Evolutionary conservation across 2,797 vertebrate species (phyloP).

Genomic region (Spinibarbus caldwelli): DNA sequence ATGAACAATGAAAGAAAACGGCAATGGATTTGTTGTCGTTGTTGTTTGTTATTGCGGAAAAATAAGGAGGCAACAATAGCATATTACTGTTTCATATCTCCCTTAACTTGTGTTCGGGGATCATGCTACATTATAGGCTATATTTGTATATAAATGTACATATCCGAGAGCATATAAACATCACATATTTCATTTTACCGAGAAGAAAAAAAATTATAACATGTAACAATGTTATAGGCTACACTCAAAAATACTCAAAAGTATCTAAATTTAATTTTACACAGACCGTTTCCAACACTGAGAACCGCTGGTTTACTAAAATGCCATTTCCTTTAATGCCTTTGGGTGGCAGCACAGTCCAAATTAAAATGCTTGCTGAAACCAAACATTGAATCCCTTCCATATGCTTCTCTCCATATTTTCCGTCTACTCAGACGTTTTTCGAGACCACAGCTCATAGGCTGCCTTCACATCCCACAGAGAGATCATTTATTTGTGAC

Average conservation of each 20-base stretch:
- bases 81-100: background rate
- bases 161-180: background rate
- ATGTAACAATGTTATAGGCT: background rate
- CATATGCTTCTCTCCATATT: background rate
- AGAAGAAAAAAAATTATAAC: background rate
- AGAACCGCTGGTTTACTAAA: background rate
- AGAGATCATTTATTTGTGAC: background rate
- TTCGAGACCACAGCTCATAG: background rate
- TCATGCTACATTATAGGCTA: background rate
- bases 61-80: background rate
- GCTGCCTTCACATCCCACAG: background rate
- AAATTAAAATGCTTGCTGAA: constrained; percentile 20
- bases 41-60: background rate
- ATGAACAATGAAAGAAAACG: background rate
- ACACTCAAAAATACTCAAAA: background rate
- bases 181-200: background rate
- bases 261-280: background rate
- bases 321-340: constrained; percentile 46
- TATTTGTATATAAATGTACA: background rate
- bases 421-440: constrained; percentile 1
- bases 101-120: background rate
- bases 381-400: constrained; percentile 12
- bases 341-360: constrained; percentile 62
- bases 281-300: background rate
- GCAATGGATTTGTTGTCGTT: background rate